Base-by-base conservation (phyloP, 1,140 invertebrate species). In the Bombus waltoni region DNA sequence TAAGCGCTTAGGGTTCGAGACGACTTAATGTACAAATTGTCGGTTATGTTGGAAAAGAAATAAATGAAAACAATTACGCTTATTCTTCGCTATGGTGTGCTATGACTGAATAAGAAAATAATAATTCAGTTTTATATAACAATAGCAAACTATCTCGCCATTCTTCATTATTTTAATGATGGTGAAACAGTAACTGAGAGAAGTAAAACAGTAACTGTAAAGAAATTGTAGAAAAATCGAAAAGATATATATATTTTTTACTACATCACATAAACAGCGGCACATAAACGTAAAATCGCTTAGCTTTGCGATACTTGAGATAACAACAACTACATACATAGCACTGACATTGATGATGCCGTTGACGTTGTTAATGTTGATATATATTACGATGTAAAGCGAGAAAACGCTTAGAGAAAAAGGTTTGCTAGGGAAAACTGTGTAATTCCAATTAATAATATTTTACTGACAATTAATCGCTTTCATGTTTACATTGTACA, bases 181-280 rank as follows among this genome's bases (percentile, higher is more conserved):
- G 87, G 86, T 88, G 89, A 87, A 84, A 88, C 80, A 87, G 86
- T 87, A 91, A 91, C 87, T 87, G 80, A 53, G 47, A 22, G 6
- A 53, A 53, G 88, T 88, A 89, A 90, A 84, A 88, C 80, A 87
- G 86, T 87, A 91, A 92, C 86, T 87, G 80, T 91, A 81, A 88
- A 38, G 11, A 81, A 89, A 88, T 88, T 92, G 87, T 75, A 84
- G 89, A 90, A 85, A 87, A 90, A 90, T 92, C 78, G 81, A 91
- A 92, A 89, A 93, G 89, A 93, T 94, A 92, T 35, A 66, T 32
- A 66, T 66, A 66, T 81, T 92, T 93, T 92, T 92, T 91, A 93
- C 85, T 92, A 88, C 89, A 90, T 87, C 86, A 74, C 70, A 83
- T 83, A 92, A 91, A 85, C 70, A 87, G 84, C 84, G 66, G n/a